Evolutionary conservation across 1,140 invertebrate species (phyloP).

Genomic region (Saccostrea echinata): DNA sequence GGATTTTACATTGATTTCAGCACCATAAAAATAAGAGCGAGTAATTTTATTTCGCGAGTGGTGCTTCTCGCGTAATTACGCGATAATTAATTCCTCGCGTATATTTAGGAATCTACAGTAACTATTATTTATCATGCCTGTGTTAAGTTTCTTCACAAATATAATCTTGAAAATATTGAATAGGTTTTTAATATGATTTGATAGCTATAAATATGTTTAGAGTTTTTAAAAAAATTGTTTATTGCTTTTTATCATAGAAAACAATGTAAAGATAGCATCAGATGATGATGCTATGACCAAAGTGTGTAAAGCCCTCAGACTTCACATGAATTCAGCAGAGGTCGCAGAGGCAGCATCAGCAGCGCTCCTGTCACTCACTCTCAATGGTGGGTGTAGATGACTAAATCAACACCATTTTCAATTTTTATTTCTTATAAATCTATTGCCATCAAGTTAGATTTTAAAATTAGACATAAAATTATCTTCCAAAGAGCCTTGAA

Average conservation of each 20-base stretch:
- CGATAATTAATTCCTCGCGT: no score
- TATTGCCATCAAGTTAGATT: no score
- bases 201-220: background rate
- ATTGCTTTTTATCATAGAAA: slow-evolving; percentile 62
- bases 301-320: slow-evolving; percentile 70
- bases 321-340: slow-evolving; percentile 68
- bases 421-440: no score
- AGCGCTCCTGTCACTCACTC: slow-evolving; percentile 71
- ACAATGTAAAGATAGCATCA: slow-evolving; percentile 71
- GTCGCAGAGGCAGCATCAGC: slow-evolving; percentile 74
- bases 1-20: no score
- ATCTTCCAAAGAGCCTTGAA: no score
- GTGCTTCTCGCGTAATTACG: no score
- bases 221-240: background rate
- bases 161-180: background rate
- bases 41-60: no score
- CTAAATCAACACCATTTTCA: no score
- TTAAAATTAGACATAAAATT: no score
- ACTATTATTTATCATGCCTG: background rate
- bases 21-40: no score
- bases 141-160: background rate
- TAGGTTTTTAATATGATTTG: background rate
- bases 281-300: slow-evolving; percentile 67
- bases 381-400: slow-evolving; percentile 69
- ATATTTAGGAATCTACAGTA: no score